A percentile compares a stretch with the other conserved stretches of the same genome.
phyloP scores from a whole-genome alignment of 2,113 vertebrate genomes.

The Leptobrachium leishanense region DNA sequence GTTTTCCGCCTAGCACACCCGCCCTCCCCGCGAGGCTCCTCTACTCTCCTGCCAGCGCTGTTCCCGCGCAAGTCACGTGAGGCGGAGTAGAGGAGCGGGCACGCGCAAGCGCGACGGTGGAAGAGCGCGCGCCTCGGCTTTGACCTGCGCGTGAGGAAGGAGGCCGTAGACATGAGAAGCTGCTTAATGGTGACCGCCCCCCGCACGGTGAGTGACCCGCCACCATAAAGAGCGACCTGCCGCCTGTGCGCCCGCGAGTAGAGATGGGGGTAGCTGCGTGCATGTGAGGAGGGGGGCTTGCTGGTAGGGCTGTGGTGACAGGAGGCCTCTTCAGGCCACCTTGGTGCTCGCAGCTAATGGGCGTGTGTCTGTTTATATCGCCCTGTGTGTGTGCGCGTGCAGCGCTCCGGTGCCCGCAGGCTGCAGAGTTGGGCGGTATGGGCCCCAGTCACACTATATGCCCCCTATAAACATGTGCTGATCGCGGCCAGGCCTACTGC shows the following conservation, averaged over 20 bases:
- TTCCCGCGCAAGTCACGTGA: conserved; percentile 23
- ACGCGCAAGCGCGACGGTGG: not conserved
- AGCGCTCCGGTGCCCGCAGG: too few relatives aligned
- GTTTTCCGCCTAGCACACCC: too few relatives aligned
- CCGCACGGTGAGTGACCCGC: conserved; percentile 38
- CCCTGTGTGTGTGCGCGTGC: not conserved
- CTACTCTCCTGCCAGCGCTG: not conserved
- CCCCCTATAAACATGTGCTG: too few relatives aligned
- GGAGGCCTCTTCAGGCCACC: conserved; percentile 2
- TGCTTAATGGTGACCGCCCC: conserved; percentile 40
- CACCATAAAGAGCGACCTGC: not conserved
- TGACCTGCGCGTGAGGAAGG: conserved; percentile 20
- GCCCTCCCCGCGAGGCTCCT: not conserved
- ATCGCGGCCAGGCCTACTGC: too few relatives aligned
- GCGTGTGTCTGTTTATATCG: not conserved
- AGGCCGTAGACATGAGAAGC: conserved; percentile 45
- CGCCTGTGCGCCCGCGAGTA: too few relatives aligned
- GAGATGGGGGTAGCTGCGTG: too few relatives aligned
- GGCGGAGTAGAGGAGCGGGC: not conserved
- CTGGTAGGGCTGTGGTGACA: not conserved
- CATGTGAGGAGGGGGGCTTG: not conserved
- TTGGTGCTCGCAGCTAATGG: not conserved
- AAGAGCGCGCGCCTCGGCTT: conserved; percentile 14
- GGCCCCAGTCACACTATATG: too few relatives aligned
- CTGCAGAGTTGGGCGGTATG: too few relatives aligned